Conservation (phyloP, 2,888 invertebrate species). For the Sicus ferrugineus region DNA sequence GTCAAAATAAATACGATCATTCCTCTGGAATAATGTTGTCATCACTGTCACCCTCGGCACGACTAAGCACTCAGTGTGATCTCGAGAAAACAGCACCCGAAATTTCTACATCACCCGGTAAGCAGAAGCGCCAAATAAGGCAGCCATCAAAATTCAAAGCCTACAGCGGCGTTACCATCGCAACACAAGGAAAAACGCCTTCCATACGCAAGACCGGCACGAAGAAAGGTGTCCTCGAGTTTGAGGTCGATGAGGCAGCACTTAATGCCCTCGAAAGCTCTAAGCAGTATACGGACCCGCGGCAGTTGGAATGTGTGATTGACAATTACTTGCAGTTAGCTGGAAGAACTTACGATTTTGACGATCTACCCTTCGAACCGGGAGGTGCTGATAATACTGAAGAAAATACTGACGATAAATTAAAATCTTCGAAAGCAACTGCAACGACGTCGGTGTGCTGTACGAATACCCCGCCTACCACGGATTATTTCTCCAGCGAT, state of each 20-base stretch:
- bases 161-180: constrained; percentile 29
- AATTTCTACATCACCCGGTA: constrained; percentile 24
- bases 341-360: constrained; percentile 48
- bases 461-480: constrained; percentile 52
- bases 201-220: constrained; percentile 55
- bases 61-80: too few relatives aligned
- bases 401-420: neutral
- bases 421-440: neutral
- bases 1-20: constrained; percentile 59
- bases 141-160: constrained; percentile 30
- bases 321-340: constrained; percentile 57
- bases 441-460: neutral
- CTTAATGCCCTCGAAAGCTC: constrained; percentile 51
- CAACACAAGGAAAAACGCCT: constrained; percentile 32
- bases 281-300: constrained; percentile 50
- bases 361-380: constrained; percentile 29
- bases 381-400: neutral
- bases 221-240: constrained; percentile 58
- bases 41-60: neutral
- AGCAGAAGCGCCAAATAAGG: constrained; percentile 36
- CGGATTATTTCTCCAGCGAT: constrained; percentile 59
- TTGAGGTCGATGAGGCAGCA: constrained; percentile 53
- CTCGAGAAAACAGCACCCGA: neutral
- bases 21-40: constrained; percentile 45
- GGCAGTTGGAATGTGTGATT: constrained; percentile 55